Base-by-base conservation (phyloP, 2,888 invertebrate species). In the Capitulum mitella region DNA sequence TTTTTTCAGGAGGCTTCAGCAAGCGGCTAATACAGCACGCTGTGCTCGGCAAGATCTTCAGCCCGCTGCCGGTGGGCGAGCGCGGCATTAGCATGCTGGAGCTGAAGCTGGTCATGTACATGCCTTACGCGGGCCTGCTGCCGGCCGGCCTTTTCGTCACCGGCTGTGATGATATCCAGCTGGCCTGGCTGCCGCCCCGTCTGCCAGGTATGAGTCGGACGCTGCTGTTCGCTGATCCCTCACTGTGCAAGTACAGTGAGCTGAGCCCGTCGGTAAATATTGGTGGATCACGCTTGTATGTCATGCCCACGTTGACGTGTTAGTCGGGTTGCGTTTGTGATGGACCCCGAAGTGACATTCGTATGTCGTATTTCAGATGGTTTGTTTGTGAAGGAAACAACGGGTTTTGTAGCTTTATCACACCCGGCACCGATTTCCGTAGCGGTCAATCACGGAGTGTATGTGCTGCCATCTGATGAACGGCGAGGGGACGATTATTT, bases 1-100 rank as follows among this genome's bases (percentile, higher is more conserved):
- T n/a, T n/a, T n/a, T n/a, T n/a, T n/a, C n/a, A 77, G 87, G 87
- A 22, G 87, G 87, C 2, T 85, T 85, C 82, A 87, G 87, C 80
- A 86, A 87, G 82, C 82, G 87, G n/a, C 84, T 87, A 81, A 87
- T 87, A 14, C 86, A 85, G 80, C 84, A 86, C 37, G 85, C 85
- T 79, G 84, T 86, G 29, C 83, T 87, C 16, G 87, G 87, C 3
- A 87, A 87, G 82, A 83, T 87, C 6, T 87, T 87, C 81, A 84
- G 85, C 26, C 84, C 86, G 51, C 81, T 87, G 19, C 87, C 87
- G 0, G 82, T 84, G 77, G 85, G 83, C 19, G 75, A 78, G 12
- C 22, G 75, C 26, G 77, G 80, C 19, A 81, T 81, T 1, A 82
- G 85, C 78, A 86, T 87, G 85, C 81, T 87, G 40, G 87, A 87